Evolutionary conservation across 2,888 invertebrate genomes (phyloP).

Genomic region (Drosophila birchii): DNA sequence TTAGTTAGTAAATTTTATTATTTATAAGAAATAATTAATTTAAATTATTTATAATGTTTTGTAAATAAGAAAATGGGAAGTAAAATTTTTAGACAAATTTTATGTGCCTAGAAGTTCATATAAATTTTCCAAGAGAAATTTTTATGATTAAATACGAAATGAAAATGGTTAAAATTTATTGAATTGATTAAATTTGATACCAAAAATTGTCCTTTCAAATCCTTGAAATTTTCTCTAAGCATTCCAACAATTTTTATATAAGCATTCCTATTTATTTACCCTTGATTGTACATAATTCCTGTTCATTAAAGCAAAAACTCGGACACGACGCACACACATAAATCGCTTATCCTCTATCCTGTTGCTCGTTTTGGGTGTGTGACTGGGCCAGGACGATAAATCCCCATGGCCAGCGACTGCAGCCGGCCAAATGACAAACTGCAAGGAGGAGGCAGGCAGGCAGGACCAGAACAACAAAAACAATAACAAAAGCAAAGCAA

Average conservation of each 20-base stretch:
- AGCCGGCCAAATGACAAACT: constrained; percentile 78
- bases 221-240: too few species aligned
- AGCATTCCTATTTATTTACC: constrained; percentile 1
- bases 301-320: constrained; percentile 71
- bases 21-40: too few species aligned
- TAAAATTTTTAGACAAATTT: background rate
- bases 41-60: background rate
- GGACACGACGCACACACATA: constrained; percentile 70
- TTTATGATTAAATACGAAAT: background rate
- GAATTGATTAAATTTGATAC: too few species aligned
- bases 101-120: background rate
- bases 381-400: constrained; percentile 78
- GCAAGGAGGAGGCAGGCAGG: constrained; percentile 68
- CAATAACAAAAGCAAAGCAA: constrained; percentile 42
- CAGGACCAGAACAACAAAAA: constrained; percentile 11
- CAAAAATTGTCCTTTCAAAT: background rate
- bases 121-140: background rate
- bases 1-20: background rate
- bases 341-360: constrained; percentile 77
- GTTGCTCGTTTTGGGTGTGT: constrained; percentile 57
- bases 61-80: background rate
- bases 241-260: background rate
- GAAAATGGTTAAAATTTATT: too few species aligned
- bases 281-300: constrained; percentile 48
- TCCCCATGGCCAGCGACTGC: constrained; percentile 58